Conservation (phyloP, 2,797 vertebrate species). For the Brachyrhaphis roseni region DNA sequence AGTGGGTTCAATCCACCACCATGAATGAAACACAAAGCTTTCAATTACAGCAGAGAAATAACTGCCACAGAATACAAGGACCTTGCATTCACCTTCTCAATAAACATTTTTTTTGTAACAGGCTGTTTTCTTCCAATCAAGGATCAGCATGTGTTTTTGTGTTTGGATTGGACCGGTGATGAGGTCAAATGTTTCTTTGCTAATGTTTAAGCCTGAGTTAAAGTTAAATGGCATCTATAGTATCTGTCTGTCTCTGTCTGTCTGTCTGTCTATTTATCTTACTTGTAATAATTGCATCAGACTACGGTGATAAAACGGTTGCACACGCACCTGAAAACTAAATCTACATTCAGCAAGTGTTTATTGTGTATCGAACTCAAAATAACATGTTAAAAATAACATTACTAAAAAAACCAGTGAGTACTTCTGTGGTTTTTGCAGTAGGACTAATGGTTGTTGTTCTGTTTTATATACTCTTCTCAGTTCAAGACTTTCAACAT, state of each 20-base stretch:
- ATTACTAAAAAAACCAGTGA: neutral
- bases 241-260: neutral
- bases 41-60: conserved; percentile 27
- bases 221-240: neutral
- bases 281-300: neutral
- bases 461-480: neutral
- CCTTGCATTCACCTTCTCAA: conserved; percentile 12
- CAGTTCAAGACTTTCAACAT: neutral
- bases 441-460: neutral
- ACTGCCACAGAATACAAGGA: conserved; percentile 20
- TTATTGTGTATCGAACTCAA: neutral
- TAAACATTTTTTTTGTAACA: conserved; percentile 18
- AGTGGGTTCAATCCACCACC: conserved; percentile 39
- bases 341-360: neutral
- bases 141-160: conserved; percentile 13
- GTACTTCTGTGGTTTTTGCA: neutral
- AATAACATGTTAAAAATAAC: neutral
- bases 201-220: neutral
- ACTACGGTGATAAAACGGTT: neutral
- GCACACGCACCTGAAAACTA: neutral
- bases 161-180: conserved; percentile 19
- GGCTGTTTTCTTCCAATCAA: conserved; percentile 13
- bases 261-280: neutral
- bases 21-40: conserved; percentile 32
- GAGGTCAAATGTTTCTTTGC: conserved; percentile 16